These are phyloP conservation scores for Sakesphorus luctuosus DNA, from an alignment of 2,113 vertebrate genomes.

Conservation along the genomic window DNA sequence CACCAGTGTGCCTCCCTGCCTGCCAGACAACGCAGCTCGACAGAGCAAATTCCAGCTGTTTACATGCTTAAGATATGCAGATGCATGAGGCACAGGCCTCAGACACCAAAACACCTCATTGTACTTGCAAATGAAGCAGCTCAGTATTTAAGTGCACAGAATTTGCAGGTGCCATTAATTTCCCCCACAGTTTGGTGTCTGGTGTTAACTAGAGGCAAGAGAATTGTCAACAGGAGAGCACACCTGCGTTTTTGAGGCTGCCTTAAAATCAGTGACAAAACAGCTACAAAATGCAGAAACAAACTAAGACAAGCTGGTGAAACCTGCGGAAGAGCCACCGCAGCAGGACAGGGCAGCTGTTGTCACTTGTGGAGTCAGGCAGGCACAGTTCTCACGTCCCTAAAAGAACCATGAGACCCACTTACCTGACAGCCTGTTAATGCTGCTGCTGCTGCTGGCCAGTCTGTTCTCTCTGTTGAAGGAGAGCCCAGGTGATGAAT, in stretches of 20 bases:
- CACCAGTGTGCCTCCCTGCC: neutral
- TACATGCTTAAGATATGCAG: neutral
- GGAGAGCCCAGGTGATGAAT: neutral
- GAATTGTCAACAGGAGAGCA: neutral
- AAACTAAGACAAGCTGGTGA: neutral
- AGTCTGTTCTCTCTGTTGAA: neutral
- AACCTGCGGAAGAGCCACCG: neutral
- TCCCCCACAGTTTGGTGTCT: constrained; percentile 10
- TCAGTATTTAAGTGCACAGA: neutral
- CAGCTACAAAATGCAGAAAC: neutral
- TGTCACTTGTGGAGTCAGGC: neutral
- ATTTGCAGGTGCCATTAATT: constrained; percentile 44
- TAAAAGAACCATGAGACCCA: neutral
- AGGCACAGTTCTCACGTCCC: neutral
- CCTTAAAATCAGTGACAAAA: neutral
- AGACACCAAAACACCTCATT: neutral
- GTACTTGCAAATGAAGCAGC: constrained; percentile 44
- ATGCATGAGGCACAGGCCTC: neutral
- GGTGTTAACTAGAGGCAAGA: constrained; percentile 2
- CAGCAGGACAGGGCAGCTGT: neutral
- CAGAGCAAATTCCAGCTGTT: neutral
- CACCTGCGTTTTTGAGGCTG: neutral
- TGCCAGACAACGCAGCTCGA: neutral
- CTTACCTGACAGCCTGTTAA: neutral
- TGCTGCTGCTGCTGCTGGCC: neutral